Percentiles rank a stretch among this genome's conserved stretches.
Conservation (phyloP, 1,140 invertebrate genomes). For the Saccostrea glomerata region DNA sequence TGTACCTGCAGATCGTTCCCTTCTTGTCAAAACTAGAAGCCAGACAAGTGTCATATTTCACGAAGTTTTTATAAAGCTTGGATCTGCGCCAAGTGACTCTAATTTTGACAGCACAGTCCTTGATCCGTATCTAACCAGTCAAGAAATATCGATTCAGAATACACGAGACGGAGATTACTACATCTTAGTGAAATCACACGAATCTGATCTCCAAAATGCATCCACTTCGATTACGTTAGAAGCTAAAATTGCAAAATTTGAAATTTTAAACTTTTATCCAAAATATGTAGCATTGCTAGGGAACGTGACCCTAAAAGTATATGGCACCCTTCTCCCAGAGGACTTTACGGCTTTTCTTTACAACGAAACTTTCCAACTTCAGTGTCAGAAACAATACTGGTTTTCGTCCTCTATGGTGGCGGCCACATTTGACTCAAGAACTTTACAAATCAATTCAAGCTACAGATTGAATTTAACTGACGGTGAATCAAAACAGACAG, state of each 20-base stretch:
- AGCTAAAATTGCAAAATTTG: neutral
- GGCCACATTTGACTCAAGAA: neutral
- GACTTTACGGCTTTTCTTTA: neutral
- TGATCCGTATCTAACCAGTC: neutral
- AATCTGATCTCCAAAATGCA: neutral
- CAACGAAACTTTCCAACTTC: neutral
- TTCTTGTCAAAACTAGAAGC: neutral
- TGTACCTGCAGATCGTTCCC: neutral
- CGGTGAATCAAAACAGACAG: neutral
- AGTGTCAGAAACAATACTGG: neutral
- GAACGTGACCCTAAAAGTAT: neutral
- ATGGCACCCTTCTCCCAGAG: neutral
- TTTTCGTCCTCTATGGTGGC: neutral
- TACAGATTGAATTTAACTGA: neutral
- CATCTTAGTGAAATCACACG: neutral
- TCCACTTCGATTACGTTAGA: neutral
- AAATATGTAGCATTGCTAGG: neutral
- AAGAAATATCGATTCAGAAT: neutral
- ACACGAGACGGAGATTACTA: neutral
- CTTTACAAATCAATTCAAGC: neutral
- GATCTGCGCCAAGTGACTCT: conserved; percentile 1
- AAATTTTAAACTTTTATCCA: neutral
- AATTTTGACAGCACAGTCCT: neutral
- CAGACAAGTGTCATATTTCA: neutral
- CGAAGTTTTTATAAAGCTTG: neutral